Evolutionary conservation across 2,888 invertebrate genomes (phyloP).

Genomic region (Saturnia japonica): DNA sequence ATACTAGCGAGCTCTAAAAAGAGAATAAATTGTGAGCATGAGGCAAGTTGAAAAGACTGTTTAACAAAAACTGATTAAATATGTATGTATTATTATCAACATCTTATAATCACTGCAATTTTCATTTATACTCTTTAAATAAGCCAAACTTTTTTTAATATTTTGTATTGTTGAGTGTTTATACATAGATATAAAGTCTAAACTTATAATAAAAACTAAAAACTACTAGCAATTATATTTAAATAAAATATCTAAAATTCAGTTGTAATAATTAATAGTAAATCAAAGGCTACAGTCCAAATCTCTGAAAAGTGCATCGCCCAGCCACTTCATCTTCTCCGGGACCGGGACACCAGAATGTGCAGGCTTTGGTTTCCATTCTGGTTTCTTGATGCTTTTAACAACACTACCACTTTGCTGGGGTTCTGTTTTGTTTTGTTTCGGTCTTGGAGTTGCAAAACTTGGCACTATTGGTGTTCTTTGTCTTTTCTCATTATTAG

Average conservation of each 20-base stretch:
- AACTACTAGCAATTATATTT: not conserved
- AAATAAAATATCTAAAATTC: not conserved
- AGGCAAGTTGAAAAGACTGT: not conserved
- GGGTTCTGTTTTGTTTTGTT: slow-evolving; percentile 50
- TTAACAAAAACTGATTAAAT: too few relatives aligned
- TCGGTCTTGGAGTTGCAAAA: slow-evolving; percentile 57
- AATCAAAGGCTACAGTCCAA: slow-evolving; percentile 43
- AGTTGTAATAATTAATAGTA: not conserved
- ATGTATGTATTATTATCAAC: too few relatives aligned
- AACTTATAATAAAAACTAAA: not conserved
- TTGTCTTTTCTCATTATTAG: slow-evolving; percentile 37
- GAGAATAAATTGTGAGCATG: not conserved
- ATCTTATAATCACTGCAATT: not conserved
- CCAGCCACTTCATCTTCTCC: slow-evolving; percentile 64
- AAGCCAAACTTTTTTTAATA: not conserved
- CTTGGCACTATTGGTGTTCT: slow-evolving; percentile 53
- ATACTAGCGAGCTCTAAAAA: too few relatives aligned
- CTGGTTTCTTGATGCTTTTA: slow-evolving; percentile 58
- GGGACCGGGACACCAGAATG: slow-evolving; percentile 74
- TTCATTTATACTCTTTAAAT: not conserved
- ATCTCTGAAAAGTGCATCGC: slow-evolving; percentile 51
- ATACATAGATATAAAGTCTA: not conserved
- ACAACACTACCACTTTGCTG: slow-evolving; percentile 47
- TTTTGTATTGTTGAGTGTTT: not conserved
- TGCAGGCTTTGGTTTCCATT: slow-evolving; percentile 62